Base-by-base conservation (phyloP, 2,888 invertebrate genomes). In the Anorthoa munda region DNA sequence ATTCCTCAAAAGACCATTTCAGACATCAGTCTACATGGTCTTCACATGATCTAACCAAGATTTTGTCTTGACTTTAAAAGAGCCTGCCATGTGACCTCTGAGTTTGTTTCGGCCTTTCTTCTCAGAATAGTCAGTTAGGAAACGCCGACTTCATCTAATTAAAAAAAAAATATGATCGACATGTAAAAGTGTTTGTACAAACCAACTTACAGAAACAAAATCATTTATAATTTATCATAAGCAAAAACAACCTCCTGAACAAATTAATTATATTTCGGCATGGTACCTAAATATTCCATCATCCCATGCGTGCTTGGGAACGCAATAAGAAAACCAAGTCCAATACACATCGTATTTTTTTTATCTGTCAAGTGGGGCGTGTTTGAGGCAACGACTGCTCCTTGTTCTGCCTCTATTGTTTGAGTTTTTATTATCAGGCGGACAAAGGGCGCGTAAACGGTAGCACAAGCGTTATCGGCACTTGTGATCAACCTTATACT, bases 381-480 rank as follows among this genome's bases (percentile, higher is more conserved):
- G 93, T 94, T 92, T 90, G 92, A 93, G 91, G 92, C 93, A 89
- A 89, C 90, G 89, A 90, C 89, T 89, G 90, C 90, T 90, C 91
- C 91, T 92, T 92, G 88, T 92, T 92, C 91, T 88, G 90, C 86
- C 89, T 86, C 89, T 90, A 94, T 95, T 96, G 96, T 96, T 92
- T 94, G 94, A 90, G 92, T 94, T 95, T 94, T 95, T 95, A 94
- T 95, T 94, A 93, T 94, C 90, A 90, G 84, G 84, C 89, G 92
- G 93, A 96, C 96, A 96, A 96, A 94, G 92, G 91, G 86, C 91
- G 94, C 93, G 95, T 96, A 96, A 95, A 94, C 96, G 96, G 96
- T 96, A 96, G 96, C 95, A 87, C 88, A 90, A 89, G 90, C 90
- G 86, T 91, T 95, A 96, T 96, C 96, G 95, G 95, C 90, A 89